Percentiles rank a stretch among this genome's conserved stretches.
Evolutionary conservation across 2,888 invertebrate species (phyloP).

Genomic region (Dolichopus griseipennis): DNA sequence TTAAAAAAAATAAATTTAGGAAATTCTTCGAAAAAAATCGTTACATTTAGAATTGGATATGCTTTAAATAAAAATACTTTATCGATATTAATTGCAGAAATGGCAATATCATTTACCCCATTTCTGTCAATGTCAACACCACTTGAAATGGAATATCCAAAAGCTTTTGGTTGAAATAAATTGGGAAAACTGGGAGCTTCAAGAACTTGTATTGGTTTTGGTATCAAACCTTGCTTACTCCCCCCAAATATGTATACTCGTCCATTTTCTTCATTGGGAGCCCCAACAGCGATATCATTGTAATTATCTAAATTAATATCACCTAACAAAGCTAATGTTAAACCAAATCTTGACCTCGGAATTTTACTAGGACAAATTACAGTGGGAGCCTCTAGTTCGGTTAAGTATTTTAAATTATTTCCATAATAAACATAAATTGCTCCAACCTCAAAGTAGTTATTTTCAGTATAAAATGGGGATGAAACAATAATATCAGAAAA

Average conservation of each 20-base stretch:
- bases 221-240: constrained; percentile 36
- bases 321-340: constrained; percentile 39
- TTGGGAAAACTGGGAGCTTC: constrained; percentile 27
- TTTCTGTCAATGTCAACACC: constrained; percentile 45
- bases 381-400: constrained; percentile 30
- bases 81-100: constrained; percentile 45
- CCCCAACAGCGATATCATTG: constrained; percentile 58
- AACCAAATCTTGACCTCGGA: constrained; percentile 39
- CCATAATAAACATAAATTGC: constrained; percentile 42
- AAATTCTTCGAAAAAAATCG: constrained; percentile 27
- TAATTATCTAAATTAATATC: constrained; percentile 62
- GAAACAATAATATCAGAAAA: constrained; percentile 56
- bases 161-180: constrained; percentile 34
- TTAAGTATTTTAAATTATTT: constrained; percentile 37
- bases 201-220: constrained; percentile 41
- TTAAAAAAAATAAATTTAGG: constrained; percentile 25
- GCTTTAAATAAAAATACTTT: constrained; percentile 42
- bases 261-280: constrained; percentile 55
- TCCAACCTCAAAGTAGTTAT: constrained; percentile 41
- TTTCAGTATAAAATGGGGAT: constrained; percentile 46
- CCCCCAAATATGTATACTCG: constrained; percentile 54
- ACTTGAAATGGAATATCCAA: constrained; percentile 39
- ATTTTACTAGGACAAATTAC: constrained; percentile 24
- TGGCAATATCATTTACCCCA: constrained; percentile 41
- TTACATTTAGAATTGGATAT: constrained; percentile 41